Evolutionary conservation across 2,113 vertebrate genomes (phyloP), one percentile per base, ranked within the genome.

Genomic region (Balaeniceps rex): DNA sequence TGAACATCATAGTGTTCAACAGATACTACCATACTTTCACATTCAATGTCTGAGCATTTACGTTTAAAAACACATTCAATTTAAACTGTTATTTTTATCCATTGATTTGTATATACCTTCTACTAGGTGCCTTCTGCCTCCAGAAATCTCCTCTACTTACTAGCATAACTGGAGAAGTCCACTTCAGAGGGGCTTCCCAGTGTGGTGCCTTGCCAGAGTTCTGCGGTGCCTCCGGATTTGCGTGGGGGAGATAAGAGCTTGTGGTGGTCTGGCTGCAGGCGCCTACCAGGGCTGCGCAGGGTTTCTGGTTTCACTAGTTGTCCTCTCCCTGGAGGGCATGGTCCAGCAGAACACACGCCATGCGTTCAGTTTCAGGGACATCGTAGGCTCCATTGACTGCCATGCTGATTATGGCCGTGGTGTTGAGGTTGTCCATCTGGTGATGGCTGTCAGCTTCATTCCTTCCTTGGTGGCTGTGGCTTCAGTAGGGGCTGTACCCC

Each of bases 321-420:
- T 31, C 44, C 17, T 36, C 58, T 65, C 36, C 36, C 29, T 40
- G 47, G 21, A 63, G 47, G 64, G 10, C 21, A 7, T 5, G 3
- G 12, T 55, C 24, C 34, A 22, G 44, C 36, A 58, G 60, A 91
- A 19, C 44, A 46, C 7, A 0, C 12, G 21, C 58, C 23, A 14
- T 0, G 2, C 0, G 1, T 44, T 66, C 52, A 66, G 28, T 44
- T 80, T 58, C 29, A 58, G 58, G 23, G 36, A 24, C 14, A 13
- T 36, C 69, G 19, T 19, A 2, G 7, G 38, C 49, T 58, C 19
- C 11, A 1, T 19, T 6, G 5, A 10, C 36, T 52, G 34, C 49
- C 26, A 11, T 0, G 0, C 23, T 83, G 24, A 11, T 80, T 15
- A 10, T 1, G 5, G 31, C 22, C 36, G 0, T 31, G 34, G 65